Conservation (phyloP, 2,888 invertebrate species). For the Chesias legatella region DNA sequence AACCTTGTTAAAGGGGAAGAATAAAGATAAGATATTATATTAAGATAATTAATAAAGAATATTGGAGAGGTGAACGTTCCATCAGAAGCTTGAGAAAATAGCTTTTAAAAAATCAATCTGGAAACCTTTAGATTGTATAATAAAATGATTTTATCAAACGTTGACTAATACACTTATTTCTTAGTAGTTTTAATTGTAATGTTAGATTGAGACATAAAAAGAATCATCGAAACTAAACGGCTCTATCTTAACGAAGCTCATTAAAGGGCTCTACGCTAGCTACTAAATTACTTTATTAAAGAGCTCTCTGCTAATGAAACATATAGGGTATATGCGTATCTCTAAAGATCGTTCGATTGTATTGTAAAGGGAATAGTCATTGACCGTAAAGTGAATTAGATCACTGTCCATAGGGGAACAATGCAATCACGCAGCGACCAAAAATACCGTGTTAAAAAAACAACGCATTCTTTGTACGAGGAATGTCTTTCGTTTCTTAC, state of each 20-base stretch:
- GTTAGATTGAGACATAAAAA: background rate
- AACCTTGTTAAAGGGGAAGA: background rate
- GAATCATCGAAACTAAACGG: conserved; percentile 39
- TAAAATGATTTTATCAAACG: no score
- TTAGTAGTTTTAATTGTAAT: no score
- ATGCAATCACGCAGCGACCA: conserved; percentile 49
- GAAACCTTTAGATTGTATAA: no score
- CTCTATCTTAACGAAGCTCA: conserved; percentile 55
- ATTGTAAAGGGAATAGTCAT: conserved; percentile 49
- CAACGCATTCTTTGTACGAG: conserved; percentile 45
- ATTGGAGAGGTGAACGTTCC: no score
- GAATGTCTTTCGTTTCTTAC: conserved; percentile 58
- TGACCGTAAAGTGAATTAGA: conserved; percentile 50
- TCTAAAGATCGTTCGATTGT: conserved; percentile 46
- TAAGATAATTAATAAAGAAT: no score
- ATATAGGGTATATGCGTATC: conserved; percentile 49
- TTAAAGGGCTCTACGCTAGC: conserved; percentile 52
- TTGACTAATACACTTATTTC: no score
- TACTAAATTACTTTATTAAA: conserved; percentile 59
- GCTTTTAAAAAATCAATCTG: no score
- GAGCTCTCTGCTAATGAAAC: conserved; percentile 60
- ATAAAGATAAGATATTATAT: background rate
- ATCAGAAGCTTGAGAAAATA: no score
- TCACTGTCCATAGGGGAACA: conserved; percentile 44
- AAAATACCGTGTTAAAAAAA: conserved; percentile 56